Base-by-base conservation (phyloP, 1,140 invertebrate species). In the Cydia splendana region DNA sequence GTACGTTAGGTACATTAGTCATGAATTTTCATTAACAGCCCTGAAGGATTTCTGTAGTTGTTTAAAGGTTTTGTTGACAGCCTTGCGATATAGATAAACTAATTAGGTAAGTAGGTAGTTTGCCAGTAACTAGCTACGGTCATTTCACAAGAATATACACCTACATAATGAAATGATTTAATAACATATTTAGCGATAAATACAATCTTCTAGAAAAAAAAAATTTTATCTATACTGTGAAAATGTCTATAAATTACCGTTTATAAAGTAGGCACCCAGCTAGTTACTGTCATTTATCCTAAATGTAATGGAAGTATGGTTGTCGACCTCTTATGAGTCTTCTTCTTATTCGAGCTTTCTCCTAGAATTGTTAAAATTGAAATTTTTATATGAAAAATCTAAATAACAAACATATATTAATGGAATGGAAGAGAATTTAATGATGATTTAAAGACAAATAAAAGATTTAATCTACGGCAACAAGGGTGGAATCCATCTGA, bases 301-400 rank as follows among this genome's bases (percentile, higher is more conserved):
- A 71, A 71, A 42, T 69, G 67, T 71, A 71, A 71, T 71, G 78
- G 75, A 84, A 79, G 79, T 77, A 86, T 82, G 91, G 91, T 92
- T 91, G 89, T 92, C 82, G 87, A 90, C 86, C 87, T 88, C 86
- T 89, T 91, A 91, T 83, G 83, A 91, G 87, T 88, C 88, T 84
- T 82, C 84, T 87, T 91, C 85, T 87, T 85, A 87, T 86, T 91
- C 90, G 91, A 91, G 91, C 91, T 92, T 92, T 92, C 89, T 89
- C 86, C 79, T 92, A 92, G 90, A 82, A 75, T 89, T 83, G 85
- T 81, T 80, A 78, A 78, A 67, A 79, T 79, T 75, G 81, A 84
- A 81, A 78, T 76, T 82, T 84, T 83, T 83, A 84, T 83, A 84
- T 82, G 57, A 24, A 82, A 76, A 76, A 76, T 75, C 67, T 83